Evolutionary conservation across 2,113 vertebrate species (phyloP), one percentile per base, ranked within the genome.

Genomic region (Xenus cinereus): DNA sequence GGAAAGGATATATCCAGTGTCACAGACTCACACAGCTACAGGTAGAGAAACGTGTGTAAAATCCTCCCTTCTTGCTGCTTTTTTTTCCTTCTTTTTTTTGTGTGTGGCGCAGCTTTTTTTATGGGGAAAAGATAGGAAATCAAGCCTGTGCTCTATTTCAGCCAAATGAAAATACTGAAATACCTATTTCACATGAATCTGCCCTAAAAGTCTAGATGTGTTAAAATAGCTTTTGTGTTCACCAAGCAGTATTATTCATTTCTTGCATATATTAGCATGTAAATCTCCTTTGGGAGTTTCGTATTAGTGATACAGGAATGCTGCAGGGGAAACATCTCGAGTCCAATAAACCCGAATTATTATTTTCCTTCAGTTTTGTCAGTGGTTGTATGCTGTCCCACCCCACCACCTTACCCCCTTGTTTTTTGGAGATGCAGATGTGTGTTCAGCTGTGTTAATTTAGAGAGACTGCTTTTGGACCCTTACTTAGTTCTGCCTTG

Each of bases 11-110:
- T 98, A 99, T 96, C 98, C 99, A 50, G 45, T 99, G 24, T 98
- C 98, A 75, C 99, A 99, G 81, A 99, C 98, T 14, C 98, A 99
- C 96, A 99, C 98, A n/a, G 99, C 99, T 87, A 99, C 99, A 98
- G 99, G 99, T 99, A 91, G 97, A 76, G n/a, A 93, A 78, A 82
- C 14, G 5, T 2, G 2, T 63, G 48, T 27, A 46, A 83, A 84
- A 69, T 37, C 41, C 27, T 93, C 12, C 14, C 10, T 76, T 74
- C 21, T 76, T 86, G 32, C 18, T 15, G 8, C 19, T 46, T 30
- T 50, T 41, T 30, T 35, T 17, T 27, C 1, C 59, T n/a, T 32
- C 5, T 12, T 3, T 35, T 24, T 4, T 24, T n/a, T 23, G 24
- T 4, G 18, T 0, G 14, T 15, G 33, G 26, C 8, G 16, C 26